Percentiles rank a stretch among this genome's conserved stretches.
Conservation (phyloP, 2,888 invertebrate genomes). For the Thymelicus lineola region DNA sequence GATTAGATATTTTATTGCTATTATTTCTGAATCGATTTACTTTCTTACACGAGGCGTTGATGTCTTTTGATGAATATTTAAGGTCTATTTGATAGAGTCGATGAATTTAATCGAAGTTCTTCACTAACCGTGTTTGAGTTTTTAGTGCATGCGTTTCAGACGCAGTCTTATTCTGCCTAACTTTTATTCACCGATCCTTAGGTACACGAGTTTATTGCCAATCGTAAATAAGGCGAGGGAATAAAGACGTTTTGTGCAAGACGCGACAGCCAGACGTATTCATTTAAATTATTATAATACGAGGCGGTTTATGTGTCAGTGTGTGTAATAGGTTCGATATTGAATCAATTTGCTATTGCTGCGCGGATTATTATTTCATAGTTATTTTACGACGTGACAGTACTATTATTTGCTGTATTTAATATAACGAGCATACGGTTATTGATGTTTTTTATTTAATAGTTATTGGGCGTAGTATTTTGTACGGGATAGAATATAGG, state of each 20-base stretch:
- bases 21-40: slow-evolving; percentile 24
- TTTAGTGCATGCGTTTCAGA: slow-evolving; percentile 64
- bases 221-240: slow-evolving; percentile 72
- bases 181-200: slow-evolving; percentile 77
- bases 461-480: not conserved
- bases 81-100: slow-evolving; percentile 3
- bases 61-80: slow-evolving; percentile 19
- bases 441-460: not conserved
- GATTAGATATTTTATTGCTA: slow-evolving; percentile 24
- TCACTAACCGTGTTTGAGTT: slow-evolving; percentile 53
- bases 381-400: slow-evolving; percentile 33
- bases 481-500: too few species aligned
- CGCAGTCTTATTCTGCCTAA: slow-evolving; percentile 66
- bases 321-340: slow-evolving; percentile 68
- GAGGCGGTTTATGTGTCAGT: slow-evolving; percentile 59
- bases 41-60: slow-evolving; percentile 11
- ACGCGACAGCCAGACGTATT: slow-evolving; percentile 67
- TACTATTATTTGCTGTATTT: slow-evolving; percentile 21
- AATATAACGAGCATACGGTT: slow-evolving; percentile 8
- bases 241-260: slow-evolving; percentile 80
- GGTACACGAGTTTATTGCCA: slow-evolving; percentile 72
- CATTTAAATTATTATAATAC: slow-evolving; percentile 79
- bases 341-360: slow-evolving; percentile 66
- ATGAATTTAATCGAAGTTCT: slow-evolving; percentile 1
- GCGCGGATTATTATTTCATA: slow-evolving; percentile 27